A percentile compares a stretch with the other conserved stretches of the same genome.
These are phyloP conservation scores for Micropoecilia bifurca DNA, from an alignment of 2,797 vertebrate genomes.

Conservation along the genomic window DNA sequence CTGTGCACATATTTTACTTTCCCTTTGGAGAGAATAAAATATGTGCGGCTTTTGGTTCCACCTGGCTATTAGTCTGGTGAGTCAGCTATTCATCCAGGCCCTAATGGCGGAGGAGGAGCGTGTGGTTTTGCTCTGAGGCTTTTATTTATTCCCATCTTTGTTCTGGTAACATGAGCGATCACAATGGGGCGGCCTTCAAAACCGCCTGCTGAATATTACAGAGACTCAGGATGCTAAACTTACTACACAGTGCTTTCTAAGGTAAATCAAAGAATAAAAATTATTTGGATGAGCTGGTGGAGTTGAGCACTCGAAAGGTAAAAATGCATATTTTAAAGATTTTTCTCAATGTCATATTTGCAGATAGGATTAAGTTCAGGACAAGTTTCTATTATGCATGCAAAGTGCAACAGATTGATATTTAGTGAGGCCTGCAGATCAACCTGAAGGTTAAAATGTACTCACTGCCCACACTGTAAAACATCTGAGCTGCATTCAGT, in stretches of 20 bases:
- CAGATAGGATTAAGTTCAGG: background rate
- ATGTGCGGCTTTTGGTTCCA: slow-evolving; percentile 26
- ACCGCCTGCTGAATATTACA: background rate
- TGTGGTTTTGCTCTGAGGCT: slow-evolving; percentile 27
- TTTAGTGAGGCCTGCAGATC: background rate
- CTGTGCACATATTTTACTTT: slow-evolving; percentile 45
- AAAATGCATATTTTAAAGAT: background rate
- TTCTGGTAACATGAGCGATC: slow-evolving; percentile 29
- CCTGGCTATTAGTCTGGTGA: slow-evolving; percentile 53
- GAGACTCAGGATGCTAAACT: background rate
- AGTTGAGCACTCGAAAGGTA: background rate
- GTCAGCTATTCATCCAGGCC: slow-evolving; percentile 52
- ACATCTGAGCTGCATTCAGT: too few relatives aligned
- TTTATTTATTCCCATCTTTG: slow-evolving; percentile 34
- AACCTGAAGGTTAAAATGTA: background rate
- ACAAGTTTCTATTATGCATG: background rate
- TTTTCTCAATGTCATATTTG: background rate
- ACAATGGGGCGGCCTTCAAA: slow-evolving; percentile 21
- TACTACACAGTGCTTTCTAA: background rate
- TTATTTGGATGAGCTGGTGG: background rate
- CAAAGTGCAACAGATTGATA: background rate
- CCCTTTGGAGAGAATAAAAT: slow-evolving; percentile 14
- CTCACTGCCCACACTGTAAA: background rate
- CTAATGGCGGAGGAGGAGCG: slow-evolving; percentile 16
- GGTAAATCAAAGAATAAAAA: background rate